Evolutionary conservation across 2,888 invertebrate genomes (phyloP).

Genomic region (Plemyria rubiginata): DNA sequence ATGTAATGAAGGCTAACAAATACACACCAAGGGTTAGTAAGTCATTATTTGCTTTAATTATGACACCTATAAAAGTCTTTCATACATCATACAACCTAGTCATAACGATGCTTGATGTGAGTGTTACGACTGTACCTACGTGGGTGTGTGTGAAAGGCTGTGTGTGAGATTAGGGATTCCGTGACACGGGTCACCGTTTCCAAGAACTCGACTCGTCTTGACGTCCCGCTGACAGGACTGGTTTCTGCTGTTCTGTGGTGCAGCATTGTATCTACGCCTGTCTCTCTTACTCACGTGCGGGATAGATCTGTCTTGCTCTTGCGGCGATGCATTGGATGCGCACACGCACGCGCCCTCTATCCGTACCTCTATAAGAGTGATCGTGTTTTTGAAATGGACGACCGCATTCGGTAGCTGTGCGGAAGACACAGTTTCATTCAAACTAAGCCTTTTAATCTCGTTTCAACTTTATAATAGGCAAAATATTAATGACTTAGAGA

Average conservation of each 20-base stretch:
- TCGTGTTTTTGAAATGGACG: constrained; percentile 76
- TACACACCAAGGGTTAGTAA: constrained; percentile 21
- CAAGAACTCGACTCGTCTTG: constrained; percentile 82
- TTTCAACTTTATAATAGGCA: not conserved
- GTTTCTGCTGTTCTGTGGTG: constrained; percentile 77
- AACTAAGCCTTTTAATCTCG: constrained; percentile 6
- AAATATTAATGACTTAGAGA: not conserved
- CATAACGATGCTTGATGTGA: constrained; percentile 52
- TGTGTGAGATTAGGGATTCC: constrained; percentile 81
- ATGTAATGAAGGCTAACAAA: constrained; percentile 2
- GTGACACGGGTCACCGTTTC: constrained; percentile 85
- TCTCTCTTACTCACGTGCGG: constrained; percentile 58
- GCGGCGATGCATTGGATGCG: constrained; percentile 73
- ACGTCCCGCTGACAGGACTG: constrained; percentile 84
- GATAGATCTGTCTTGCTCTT: constrained; percentile 53
- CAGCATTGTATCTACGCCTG: constrained; percentile 66
- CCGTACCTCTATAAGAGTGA: constrained; percentile 75
- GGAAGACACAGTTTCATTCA: constrained; percentile 74
- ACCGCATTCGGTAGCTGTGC: constrained; percentile 74
- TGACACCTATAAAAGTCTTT: constrained; percentile 58
- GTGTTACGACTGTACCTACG: constrained; percentile 45
- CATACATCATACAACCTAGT: constrained; percentile 43
- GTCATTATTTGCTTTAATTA: constrained; percentile 37
- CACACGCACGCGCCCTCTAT: constrained; percentile 79
- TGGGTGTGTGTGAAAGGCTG: constrained; percentile 53